phyloP scores from a whole-genome alignment of 2,797 vertebrate species.

The Linurgus olivaceus region DNA sequence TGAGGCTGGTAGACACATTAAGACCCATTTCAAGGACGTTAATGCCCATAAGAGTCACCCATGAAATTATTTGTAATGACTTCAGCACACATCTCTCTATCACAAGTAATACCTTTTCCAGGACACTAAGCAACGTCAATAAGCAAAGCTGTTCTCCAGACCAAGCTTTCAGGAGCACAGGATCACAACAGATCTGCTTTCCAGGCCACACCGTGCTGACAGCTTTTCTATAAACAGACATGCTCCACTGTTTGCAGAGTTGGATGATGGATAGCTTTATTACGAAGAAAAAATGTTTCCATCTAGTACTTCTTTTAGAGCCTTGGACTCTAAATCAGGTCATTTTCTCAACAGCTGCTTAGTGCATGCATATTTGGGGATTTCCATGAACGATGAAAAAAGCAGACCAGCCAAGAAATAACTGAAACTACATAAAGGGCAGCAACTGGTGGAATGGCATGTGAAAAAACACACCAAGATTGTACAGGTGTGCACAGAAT shows the following conservation, averaged over 20 bases:
- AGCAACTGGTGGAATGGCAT: background rate
- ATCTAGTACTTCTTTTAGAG: background rate
- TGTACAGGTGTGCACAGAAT: background rate
- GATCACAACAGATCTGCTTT: background rate
- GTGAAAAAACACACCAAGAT: background rate
- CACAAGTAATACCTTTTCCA: background rate
- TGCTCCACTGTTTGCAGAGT: background rate
- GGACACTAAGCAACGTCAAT: background rate
- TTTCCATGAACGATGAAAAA: accelerated
- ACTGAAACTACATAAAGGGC: background rate
- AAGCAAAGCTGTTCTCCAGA: background rate
- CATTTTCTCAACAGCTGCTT: background rate
- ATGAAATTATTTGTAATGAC: background rate
- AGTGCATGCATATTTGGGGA: accelerated
- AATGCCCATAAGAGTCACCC: background rate
- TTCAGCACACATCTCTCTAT: background rate
- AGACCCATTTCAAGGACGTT: accelerated
- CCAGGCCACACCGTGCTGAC: background rate
- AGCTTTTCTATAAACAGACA: background rate
- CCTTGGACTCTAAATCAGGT: background rate
- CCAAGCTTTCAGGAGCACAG: background rate
- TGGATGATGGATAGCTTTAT: background rate
- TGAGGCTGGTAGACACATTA: background rate
- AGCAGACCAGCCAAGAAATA: background rate
- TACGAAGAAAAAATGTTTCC: background rate